A percentile compares a stretch with the other conserved stretches of the same genome.
These are phyloP conservation scores for Polydrusus cervinus DNA, from an alignment of 2,888 invertebrate genomes.

Conservation along the genomic window DNA sequence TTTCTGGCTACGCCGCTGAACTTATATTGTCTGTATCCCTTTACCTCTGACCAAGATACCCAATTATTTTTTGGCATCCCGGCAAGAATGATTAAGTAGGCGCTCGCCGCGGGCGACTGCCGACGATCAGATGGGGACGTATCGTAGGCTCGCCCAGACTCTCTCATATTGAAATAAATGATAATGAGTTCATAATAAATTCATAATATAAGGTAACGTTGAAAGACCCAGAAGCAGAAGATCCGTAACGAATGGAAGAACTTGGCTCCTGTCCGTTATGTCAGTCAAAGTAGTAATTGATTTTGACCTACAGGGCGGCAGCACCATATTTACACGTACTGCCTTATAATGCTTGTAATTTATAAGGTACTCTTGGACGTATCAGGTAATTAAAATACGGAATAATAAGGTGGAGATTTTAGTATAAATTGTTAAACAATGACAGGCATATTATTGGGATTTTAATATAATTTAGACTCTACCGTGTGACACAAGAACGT, in stretches of 20 bases:
- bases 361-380: neutral
- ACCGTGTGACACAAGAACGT: no score
- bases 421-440: neutral
- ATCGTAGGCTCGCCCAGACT: slow-evolving; percentile 33
- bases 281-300: slow-evolving; percentile 34
- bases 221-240: slow-evolving; percentile 54
- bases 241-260: slow-evolving; percentile 42
- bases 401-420: neutral
- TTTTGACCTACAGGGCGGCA: slow-evolving; percentile 37
- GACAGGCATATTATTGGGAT: no score
- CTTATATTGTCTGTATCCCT: neutral
- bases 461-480: no score
- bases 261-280: slow-evolving; percentile 39
- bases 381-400: neutral
- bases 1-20: no score
- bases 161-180: slow-evolving; percentile 62
- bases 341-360: slow-evolving; percentile 6
- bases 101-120: slow-evolving; percentile 41
- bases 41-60: slow-evolving; percentile 32
- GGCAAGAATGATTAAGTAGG: slow-evolving; percentile 44
- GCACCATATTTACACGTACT: slow-evolving; percentile 24
- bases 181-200: slow-evolving; percentile 63
- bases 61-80: slow-evolving; percentile 46
- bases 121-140: slow-evolving; percentile 36
- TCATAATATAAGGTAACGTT: slow-evolving; percentile 59